Percentiles rank a stretch among this genome's conserved stretches.
These are phyloP conservation scores for Thamnophis sirtalis DNA, from an alignment of 2,113 vertebrate species.

Conservation along the genomic window DNA sequence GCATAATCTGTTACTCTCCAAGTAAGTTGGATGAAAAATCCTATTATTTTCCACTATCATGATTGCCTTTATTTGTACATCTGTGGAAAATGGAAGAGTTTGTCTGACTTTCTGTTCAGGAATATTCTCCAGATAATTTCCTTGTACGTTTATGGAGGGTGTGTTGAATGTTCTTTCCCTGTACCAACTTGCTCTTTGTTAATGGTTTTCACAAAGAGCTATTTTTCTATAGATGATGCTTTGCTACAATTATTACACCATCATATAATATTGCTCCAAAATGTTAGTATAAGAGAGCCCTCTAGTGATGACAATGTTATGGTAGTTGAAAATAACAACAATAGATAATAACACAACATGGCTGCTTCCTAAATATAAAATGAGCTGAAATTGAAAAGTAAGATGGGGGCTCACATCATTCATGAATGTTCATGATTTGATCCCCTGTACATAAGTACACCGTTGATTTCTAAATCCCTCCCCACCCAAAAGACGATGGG, in stretches of 20 bases:
- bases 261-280: rapidly evolving
- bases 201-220: rapidly evolving
- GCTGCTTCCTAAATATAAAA: background rate
- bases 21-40: background rate
- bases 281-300: slow-evolving; percentile 28
- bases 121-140: background rate
- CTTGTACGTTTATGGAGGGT: background rate
- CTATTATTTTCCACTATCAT: background rate
- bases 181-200: rapidly evolving
- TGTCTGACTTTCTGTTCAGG: background rate
- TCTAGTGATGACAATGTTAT: slow-evolving; percentile 22
- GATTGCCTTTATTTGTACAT: background rate
- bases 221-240: rapidly evolving
- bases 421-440: rapidly evolving
- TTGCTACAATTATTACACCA: rapidly evolving
- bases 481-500: background rate
- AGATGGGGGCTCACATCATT: background rate
- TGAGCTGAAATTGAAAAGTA: rapidly evolving
- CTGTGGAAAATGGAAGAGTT: background rate
- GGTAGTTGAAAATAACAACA: background rate
- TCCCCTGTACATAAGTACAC: rapidly evolving
- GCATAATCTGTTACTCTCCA: background rate
- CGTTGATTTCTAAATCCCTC: rapidly evolving
- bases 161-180: background rate
- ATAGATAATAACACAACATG: background rate